A percentile compares a stretch with the other conserved stretches of the same genome.
Conservation (phyloP, 2,797 vertebrate species). For the Gymnothorax reevesii region DNA sequence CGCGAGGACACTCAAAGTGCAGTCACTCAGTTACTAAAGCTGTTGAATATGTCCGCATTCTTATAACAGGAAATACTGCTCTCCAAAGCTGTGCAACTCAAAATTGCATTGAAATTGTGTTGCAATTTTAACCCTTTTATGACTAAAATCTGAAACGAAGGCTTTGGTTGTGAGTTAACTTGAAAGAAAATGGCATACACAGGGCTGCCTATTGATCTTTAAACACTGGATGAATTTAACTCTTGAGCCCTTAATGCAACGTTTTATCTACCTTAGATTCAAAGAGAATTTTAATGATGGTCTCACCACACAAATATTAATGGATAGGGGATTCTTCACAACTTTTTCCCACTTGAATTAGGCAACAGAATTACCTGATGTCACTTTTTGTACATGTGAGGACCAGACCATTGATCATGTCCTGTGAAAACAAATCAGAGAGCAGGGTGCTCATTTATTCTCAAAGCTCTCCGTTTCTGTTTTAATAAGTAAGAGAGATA, state of each 20-base stretch:
- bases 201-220: not conserved
- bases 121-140: not conserved
- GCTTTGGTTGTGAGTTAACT: not conserved
- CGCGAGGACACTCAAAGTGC: slow-evolving; percentile 67
- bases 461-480: slow-evolving; percentile 35
- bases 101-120: not conserved
- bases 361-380: not conserved
- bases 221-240: slow-evolving; percentile 5
- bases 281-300: slow-evolving; percentile 5
- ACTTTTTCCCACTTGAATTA: not conserved
- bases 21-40: slow-evolving; percentile 65
- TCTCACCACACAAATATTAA: not conserved
- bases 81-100: slow-evolving; percentile 55
- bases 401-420: slow-evolving; percentile 18
- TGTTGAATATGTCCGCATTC: slow-evolving; percentile 56
- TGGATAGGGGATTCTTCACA: not conserved
- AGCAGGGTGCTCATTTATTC: slow-evolving; percentile 51
- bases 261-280: not conserved
- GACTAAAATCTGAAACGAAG: not conserved
- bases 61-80: slow-evolving; percentile 58
- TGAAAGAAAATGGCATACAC: not conserved
- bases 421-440: slow-evolving; percentile 65
- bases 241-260: not conserved
- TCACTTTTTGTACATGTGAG: not conserved
- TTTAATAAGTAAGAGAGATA: slow-evolving; percentile 56